Evolutionary conservation across 2,113 vertebrate species (phyloP), one percentile per base, ranked within the genome.

Genomic region (Ceratotherium simum): DNA sequence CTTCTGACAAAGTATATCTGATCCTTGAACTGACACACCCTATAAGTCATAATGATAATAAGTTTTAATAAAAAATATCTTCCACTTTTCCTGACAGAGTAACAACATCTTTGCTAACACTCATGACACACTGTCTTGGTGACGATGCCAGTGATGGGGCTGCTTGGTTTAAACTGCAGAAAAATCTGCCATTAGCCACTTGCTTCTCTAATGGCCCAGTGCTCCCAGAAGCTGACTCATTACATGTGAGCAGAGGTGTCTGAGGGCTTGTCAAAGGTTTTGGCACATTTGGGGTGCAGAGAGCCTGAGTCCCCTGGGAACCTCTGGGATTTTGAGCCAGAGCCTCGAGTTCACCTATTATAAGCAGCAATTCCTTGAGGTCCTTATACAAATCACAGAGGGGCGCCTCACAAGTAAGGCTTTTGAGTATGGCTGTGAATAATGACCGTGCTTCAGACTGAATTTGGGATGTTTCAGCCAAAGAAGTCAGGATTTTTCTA

Each of bases 351-450:
- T 92, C 20, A 58, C 42, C 67, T 56, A 25, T 42, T 20, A 73
- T 0, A 33, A 88, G 21, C 10, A 88, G 42, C n/a, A 29, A 70
- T 31, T 93, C 54, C 33, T 93, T 21, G 83, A 85, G 48, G 16
- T 76, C 58, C 29, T 95, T 80, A 67, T 91, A 80, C 84, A 96
- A 97, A 81, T 87, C 64, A 84, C 54, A 84, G 33, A 70, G n/a
- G 56, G 31, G 16, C 29, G 6, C 42, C 82, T 86, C 69, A 70
- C 42, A 92, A 56, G 60, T 46, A 84, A 90, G 70, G 48, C 29
- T 95, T 20, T 92, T n/a, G 33, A 69, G 58, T 48, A 62, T 78
- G 80, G 23, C 39, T 7, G n/a, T 76, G 78, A 83, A 80, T 90
- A 89, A 93, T 92, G 64, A 60, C 33, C 31, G 20, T 1, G 4